These are phyloP conservation scores for Eidolon dupreanum DNA, from an alignment of 2,797 vertebrate species.

Conservation along the genomic window DNA sequence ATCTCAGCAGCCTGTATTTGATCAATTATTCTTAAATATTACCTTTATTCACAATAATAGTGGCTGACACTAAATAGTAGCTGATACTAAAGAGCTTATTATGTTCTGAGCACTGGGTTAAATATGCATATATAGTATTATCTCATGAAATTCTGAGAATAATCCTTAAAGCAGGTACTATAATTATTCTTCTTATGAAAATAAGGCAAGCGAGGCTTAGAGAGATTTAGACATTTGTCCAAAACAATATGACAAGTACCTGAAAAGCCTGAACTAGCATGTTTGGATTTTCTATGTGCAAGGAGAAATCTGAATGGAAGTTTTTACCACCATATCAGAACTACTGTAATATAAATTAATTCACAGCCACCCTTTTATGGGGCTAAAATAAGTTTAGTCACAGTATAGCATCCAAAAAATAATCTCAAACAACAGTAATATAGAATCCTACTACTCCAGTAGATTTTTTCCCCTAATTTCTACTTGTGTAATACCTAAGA, in stretches of 20 bases:
- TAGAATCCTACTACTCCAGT: not conserved
- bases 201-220: not conserved
- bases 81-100: not conserved
- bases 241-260: not conserved
- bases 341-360: not conserved
- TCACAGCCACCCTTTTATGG: not conserved
- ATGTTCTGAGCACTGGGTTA: not conserved
- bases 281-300: not conserved
- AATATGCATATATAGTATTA: not conserved
- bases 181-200: slow-evolving; percentile 55
- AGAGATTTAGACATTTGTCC: not conserved
- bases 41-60: not conserved
- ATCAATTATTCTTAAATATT: slow-evolving; percentile 16
- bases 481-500: not conserved
- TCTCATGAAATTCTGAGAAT: not conserved
- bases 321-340: not conserved
- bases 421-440: not conserved
- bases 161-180: not conserved
- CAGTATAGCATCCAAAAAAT: not conserved
- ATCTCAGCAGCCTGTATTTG: not conserved
- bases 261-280: not conserved
- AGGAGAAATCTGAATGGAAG: not conserved
- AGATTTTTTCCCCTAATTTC: not conserved
- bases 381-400: not conserved
- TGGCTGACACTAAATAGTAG: not conserved